These are phyloP conservation scores for Orussus abietinus DNA, from an alignment of 1,140 invertebrate species.

Conservation along the genomic window DNA sequence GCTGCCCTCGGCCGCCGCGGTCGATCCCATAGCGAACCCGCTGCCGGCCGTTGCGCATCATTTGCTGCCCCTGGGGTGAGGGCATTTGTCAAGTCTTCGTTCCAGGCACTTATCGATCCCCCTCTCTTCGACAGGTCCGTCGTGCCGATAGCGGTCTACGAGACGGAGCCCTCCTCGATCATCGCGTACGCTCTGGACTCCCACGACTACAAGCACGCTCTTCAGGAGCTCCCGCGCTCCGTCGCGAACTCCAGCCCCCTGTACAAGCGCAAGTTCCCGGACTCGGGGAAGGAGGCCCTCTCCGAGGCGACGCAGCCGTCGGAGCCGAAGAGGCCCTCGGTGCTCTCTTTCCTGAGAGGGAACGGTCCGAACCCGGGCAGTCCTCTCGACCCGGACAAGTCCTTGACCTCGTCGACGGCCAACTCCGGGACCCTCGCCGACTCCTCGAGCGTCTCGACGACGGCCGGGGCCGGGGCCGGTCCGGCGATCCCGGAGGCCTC, in stretches of 20 bases:
- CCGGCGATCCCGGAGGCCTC: constrained; percentile 27
- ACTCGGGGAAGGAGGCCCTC: constrained; percentile 48
- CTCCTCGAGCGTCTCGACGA: too few species aligned
- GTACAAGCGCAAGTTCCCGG: constrained; percentile 48
- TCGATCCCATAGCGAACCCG: constrained; percentile 52
- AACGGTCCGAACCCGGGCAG: constrained; percentile 42
- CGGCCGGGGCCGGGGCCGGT: too few species aligned
- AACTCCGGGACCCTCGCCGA: too few species aligned
- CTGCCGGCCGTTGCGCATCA: constrained; percentile 44
- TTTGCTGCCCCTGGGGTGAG: constrained; percentile 49
- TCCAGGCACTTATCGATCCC: background rate
- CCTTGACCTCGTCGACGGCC: too few species aligned
- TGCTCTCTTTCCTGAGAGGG: constrained; percentile 53
- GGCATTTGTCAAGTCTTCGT: background rate
- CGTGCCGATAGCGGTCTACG: constrained; percentile 75
- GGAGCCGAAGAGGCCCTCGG: constrained; percentile 48
- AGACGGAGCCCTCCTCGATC: constrained; percentile 84
- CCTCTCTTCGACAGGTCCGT: constrained; percentile 42
- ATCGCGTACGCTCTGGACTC: constrained; percentile 81
- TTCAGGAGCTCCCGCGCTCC: constrained; percentile 52
- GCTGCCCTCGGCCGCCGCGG: constrained; percentile 54
- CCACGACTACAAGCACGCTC: constrained; percentile 63
- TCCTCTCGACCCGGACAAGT: constrained; percentile 32
- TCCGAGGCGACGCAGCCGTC: constrained; percentile 35
- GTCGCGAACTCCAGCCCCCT: constrained; percentile 53